Conservation (phyloP, 2,888 invertebrate species). For the Notodonta ziczac region DNA sequence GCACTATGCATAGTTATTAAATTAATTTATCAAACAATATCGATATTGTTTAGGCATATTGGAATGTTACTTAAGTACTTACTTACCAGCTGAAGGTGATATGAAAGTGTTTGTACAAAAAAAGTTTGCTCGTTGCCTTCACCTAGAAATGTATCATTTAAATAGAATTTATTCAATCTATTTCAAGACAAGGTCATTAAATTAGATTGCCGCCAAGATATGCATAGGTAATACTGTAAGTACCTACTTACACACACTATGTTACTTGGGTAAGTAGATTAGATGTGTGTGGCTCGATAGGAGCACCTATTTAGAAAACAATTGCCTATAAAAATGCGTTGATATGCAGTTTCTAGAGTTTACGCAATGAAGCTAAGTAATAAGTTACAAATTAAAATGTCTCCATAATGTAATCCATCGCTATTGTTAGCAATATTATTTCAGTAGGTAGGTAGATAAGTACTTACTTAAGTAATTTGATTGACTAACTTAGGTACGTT, state of each 20-base stretch:
- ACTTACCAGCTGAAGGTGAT: neutral
- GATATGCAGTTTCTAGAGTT: too few species aligned
- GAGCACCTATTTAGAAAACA: too few species aligned
- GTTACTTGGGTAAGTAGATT: neutral
- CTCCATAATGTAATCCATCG: too few species aligned
- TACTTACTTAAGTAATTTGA: neutral
- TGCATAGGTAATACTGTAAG: neutral
- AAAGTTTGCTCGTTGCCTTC: constrained; percentile 5
- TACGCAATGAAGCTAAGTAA: too few species aligned
- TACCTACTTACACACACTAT: neutral
- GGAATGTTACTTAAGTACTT: too few species aligned
- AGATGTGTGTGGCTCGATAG: too few species aligned
- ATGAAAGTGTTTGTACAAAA: constrained; percentile 1
- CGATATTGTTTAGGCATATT: neutral
- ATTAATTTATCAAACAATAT: constrained; percentile 1
- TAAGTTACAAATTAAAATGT: too few species aligned
- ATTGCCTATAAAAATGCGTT: too few species aligned
- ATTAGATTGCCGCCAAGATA: neutral
- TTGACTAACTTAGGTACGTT: neutral
- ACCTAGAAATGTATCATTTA: constrained; percentile 1
- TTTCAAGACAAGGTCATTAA: neutral
- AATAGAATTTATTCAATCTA: neutral
- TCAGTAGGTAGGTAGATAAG: too few species aligned
- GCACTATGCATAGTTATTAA: neutral
- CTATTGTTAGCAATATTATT: too few species aligned